These are phyloP conservation scores for Myotis myotis DNA, from an alignment of 2,797 vertebrate species.

Conservation along the genomic window DNA sequence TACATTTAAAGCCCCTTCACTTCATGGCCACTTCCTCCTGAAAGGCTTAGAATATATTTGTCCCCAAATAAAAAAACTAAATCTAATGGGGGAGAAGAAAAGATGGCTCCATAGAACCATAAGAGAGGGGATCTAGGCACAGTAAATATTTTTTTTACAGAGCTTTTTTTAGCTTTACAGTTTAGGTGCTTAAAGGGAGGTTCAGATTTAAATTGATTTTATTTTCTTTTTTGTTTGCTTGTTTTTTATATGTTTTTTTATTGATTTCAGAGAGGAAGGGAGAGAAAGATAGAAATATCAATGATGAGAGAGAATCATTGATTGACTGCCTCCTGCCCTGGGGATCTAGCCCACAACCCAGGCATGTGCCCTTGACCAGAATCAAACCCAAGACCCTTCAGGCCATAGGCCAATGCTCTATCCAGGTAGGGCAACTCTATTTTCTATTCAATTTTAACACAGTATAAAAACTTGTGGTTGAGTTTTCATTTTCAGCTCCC, in stretches of 20 bases:
- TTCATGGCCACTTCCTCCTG: background rate
- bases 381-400: too few relatives aligned
- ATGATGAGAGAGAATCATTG: too few relatives aligned
- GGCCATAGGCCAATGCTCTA: too few relatives aligned
- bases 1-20: conserved; percentile 13
- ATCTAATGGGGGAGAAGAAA: background rate
- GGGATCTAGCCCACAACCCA: too few relatives aligned
- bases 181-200: background rate
- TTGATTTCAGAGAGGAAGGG: too few relatives aligned
- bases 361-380: too few relatives aligned
- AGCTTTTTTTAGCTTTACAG: conserved; percentile 31
- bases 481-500: conserved; percentile 50
- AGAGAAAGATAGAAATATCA: too few relatives aligned
- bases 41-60: background rate
- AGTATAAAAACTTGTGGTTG: conserved; percentile 53
- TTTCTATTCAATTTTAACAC: conserved; percentile 67
- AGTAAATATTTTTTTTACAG: background rate
- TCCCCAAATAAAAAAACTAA: conserved; percentile 28
- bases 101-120: background rate
- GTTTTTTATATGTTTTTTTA: too few relatives aligned
- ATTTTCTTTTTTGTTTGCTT: conserved; percentile 35
- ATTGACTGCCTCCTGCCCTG: too few relatives aligned
- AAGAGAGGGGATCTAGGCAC: background rate
- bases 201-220: conserved; percentile 13
- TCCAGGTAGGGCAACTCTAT: background rate